Evolutionary conservation across 2,113 vertebrate species (phyloP).

Genomic region (Rattus norvegicus): GRCr8 NC_086019.1:89516001-89516500

Average conservation of each 20-base stretch:
- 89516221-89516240: background rate
- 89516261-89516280: background rate
- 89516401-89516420: background rate
- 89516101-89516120: too few relatives aligned
- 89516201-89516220: too few relatives aligned
- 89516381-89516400: background rate
- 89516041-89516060: background rate
- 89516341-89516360: background rate
- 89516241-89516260: background rate
- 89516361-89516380: background rate
- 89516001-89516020: background rate
- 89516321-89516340: background rate
- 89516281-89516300: background rate
- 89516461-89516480: background rate
- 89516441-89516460: background rate
- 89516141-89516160: background rate
- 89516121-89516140: background rate
- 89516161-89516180: background rate
- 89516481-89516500: background rate
- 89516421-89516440: background rate
- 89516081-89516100: background rate
- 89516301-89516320: background rate
- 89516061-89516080: background rate
- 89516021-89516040: background rate
- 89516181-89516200: background rate